Conservation (phyloP, 2,113 vertebrate species). For the Colistium nudipinnis region DNA sequence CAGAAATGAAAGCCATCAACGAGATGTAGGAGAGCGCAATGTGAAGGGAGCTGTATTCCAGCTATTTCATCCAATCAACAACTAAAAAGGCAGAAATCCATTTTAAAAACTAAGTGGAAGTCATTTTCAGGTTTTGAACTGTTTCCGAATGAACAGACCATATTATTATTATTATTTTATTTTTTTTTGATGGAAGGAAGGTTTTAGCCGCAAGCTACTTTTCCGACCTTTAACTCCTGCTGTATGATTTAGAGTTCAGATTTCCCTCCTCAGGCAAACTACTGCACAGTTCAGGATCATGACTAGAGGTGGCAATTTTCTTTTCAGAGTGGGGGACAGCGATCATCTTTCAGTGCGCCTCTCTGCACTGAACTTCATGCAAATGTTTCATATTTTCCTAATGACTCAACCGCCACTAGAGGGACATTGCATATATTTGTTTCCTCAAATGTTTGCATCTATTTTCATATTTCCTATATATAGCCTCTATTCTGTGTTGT, state of each 20-base stretch:
- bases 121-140: not conserved
- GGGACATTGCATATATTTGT: not conserved
- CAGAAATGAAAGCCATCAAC: conserved; percentile 26
- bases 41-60: too few species aligned
- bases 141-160: not conserved
- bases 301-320: not conserved
- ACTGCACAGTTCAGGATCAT: not conserved
- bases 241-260: conserved; percentile 11
- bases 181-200: not conserved
- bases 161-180: not conserved
- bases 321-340: not conserved
- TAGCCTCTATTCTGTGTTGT: not conserved
- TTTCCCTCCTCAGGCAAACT: conserved; percentile 11
- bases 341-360: not conserved
- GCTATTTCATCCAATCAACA: too few species aligned
- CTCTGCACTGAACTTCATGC: not conserved
- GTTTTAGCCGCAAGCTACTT: conserved; percentile 20
- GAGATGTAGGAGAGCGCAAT: not conserved
- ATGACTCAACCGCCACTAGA: not conserved
- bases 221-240: conserved; percentile 13
- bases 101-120: conserved; percentile 1
- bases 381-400: not conserved
- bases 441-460: not conserved
- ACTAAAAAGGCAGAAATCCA: not conserved
- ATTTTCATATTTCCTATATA: not conserved